Evolutionary conservation across 2,888 invertebrate genomes (phyloP).

Genomic region (Hipparchia semele): DNA sequence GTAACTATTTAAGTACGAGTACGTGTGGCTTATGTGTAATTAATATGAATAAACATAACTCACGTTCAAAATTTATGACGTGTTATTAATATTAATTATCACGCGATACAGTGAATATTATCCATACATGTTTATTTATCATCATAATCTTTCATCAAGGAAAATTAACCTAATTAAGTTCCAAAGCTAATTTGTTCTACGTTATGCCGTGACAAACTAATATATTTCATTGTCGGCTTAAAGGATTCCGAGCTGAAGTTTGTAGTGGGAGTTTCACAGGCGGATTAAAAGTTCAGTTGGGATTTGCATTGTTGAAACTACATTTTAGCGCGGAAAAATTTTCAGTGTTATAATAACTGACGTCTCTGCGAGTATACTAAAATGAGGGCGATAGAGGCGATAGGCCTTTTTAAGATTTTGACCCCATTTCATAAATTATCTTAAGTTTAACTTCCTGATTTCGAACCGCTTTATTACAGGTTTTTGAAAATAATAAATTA

Average conservation of each 20-base stretch:
- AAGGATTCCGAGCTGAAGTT: constrained; percentile 59
- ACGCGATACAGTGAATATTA: constrained; percentile 35
- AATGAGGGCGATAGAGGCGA: not conserved
- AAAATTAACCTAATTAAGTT: constrained; percentile 57
- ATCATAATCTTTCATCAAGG: constrained; percentile 46
- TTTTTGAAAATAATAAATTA: too few species aligned
- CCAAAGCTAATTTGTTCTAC: constrained; percentile 43
- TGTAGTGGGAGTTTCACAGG: constrained; percentile 52
- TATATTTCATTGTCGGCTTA: constrained; percentile 55
- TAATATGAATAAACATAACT: constrained; percentile 29
- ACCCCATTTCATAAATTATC: too few species aligned
- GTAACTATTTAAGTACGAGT: constrained; percentile 13
- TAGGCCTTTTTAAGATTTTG: not conserved
- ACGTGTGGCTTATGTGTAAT: constrained; percentile 25
- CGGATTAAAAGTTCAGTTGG: constrained; percentile 64
- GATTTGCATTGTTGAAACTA: constrained; percentile 62
- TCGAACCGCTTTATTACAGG: too few species aligned
- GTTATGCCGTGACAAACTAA: constrained; percentile 48
- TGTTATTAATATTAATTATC: constrained; percentile 40
- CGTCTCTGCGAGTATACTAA: not conserved
- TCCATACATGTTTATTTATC: constrained; percentile 50
- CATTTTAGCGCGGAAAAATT: constrained; percentile 55
- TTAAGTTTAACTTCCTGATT: too few species aligned
- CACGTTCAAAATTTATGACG: constrained; percentile 28
- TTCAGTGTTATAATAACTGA: constrained; percentile 33